These are phyloP conservation scores for Fissipunctia ypsillon DNA, from an alignment of 2,888 invertebrate genomes.

Conservation along the genomic window DNA sequence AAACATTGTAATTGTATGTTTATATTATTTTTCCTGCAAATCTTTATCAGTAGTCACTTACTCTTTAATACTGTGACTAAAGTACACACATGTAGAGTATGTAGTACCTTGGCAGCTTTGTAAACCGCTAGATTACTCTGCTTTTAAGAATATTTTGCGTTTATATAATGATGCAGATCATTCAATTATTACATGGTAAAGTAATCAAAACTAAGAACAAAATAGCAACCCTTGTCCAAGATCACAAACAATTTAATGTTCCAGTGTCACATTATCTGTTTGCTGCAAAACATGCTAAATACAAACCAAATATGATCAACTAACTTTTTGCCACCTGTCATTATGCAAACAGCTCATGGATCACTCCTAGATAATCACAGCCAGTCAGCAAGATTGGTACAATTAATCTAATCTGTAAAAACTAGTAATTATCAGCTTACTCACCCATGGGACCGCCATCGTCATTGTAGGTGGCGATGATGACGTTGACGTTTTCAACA, in stretches of 20 bases:
- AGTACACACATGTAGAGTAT: background rate
- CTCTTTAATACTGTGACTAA: too few relatives aligned
- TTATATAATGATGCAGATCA: background rate
- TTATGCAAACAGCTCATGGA: background rate
- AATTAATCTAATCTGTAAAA: background rate
- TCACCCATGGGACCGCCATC: conserved; percentile 99
- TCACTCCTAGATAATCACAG: background rate
- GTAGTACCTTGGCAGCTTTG: background rate
- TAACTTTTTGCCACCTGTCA: background rate
- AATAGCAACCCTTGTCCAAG: background rate
- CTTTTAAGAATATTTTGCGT: background rate
- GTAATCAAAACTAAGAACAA: background rate
- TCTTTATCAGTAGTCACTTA: background rate
- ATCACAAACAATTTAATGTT: background rate
- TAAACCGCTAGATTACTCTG: background rate
- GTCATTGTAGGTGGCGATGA: conserved; percentile 99
- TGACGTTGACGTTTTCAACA: conserved; percentile 99
- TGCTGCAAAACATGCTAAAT: background rate
- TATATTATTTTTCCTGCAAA: background rate
- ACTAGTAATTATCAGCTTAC: conserved; percentile 51
- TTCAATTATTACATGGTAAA: background rate
- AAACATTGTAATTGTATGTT: background rate
- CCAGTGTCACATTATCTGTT: background rate
- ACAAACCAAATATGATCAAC: background rate
- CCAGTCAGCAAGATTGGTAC: conserved; percentile 40